Evolutionary conservation across 2,888 invertebrate species (phyloP), one percentile per base, ranked within the genome.

Genomic region (Heliconius sara): DNA sequence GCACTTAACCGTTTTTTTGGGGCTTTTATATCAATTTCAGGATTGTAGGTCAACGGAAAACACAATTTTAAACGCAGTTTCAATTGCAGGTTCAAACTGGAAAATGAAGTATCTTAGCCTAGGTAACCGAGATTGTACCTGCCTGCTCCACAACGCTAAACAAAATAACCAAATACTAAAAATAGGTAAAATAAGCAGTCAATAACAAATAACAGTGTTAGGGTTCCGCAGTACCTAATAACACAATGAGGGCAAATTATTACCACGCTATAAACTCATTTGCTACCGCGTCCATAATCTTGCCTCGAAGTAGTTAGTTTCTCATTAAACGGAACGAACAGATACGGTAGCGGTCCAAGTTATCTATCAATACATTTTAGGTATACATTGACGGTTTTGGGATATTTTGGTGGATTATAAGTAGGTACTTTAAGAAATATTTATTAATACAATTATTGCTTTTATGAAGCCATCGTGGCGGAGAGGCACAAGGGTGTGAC

Each of bases 241-340:
- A 88, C 86, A 88, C 88, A 87, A 88, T 87, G 86, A 86, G 85
- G 88, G 87, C 87, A 87, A 86, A 89, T 87, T 85, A 86, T 87
- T 88, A 90, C 89, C 93, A 93, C 93, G 93, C 93, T 84, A 93
- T 92, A 92, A 92, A 90, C 91, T 92, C 92, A 93, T 94, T 94
- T 92, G 87, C 87, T 85, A 88, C 87, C 85, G 88, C 87, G 86
- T 87, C 88, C 88, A 88, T 89, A 92, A 92, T 91, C 91, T 91
- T 89, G 85, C 87, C 88, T 89, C 87, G 85, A 86, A 86, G 89
- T 90, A 90, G 92, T 93, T 92, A 92, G 90, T 92, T 91, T 90
- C 91, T 88, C 91, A 90, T 91, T 91, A 92, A 82, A 83, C 39
- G 80, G 75, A 77, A 72, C 77, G 76, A 80, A 81, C 65, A 47